Base-by-base conservation (phyloP, 2,888 invertebrate species). In the Nomada hirtipes region DNA sequence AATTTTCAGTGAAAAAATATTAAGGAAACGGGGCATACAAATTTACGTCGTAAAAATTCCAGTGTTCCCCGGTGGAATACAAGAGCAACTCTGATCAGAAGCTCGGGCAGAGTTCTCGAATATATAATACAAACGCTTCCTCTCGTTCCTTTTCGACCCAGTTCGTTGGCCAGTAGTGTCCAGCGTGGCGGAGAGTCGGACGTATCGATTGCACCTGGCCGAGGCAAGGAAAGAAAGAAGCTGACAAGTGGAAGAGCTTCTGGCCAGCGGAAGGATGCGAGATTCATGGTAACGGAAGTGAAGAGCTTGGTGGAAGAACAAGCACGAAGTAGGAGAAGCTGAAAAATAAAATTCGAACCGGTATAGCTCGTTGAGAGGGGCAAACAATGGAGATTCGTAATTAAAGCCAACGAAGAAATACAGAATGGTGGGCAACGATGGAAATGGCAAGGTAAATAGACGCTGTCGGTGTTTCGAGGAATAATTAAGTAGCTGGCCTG, bases 331-430 rank as follows among this genome's bases (percentile, higher is more conserved):
- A 20, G 29, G 60, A 47, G 1, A 36, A 50, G 55, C 29, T 15
- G n/a, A 59, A 61, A 60, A 79, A 79, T 72, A 79, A 79, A 79
- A 80, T 80, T 80, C 55, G 72, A 79, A 67, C 67, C 65, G 52
- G 71, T 15, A 42, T 47, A 73, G 53, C 70, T 70, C 52, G 29
- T 29, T 15, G 50, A 60, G 65, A 11, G 15, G 4, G 60, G 73
- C 61, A 80, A 82, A 82, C 82, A 82, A 80, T 71, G 65, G 47
- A 55, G 75, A 80, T 68, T 75, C 81, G 61, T 74, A 82, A 82
- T 82, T 82, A 82, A 82, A 82, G 80, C 74, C 59, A 80, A 67
- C 70, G 80, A 60, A 74, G 70, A 70, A 80, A 55, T 73, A 74
- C 44, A 47, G 73, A 53, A 53, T 50, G 53, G 53, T 52, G 64